Evolutionary conservation across 2,888 invertebrate species (phyloP), one percentile per base, ranked within the genome.

Genomic region (Cylloceria caligata): DNA sequence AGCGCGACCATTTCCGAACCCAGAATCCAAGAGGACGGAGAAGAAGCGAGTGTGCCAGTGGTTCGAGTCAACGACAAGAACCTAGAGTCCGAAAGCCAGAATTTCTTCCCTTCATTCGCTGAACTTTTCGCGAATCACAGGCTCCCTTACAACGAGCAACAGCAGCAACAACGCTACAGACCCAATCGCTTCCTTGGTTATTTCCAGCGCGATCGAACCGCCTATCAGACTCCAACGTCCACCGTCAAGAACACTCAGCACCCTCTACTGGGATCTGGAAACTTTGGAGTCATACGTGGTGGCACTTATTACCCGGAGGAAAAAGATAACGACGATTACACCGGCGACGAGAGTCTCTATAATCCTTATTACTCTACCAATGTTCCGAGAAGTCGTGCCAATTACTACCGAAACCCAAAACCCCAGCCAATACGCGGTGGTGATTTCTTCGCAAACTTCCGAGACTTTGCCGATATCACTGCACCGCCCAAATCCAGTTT

Each of bases 401-500:
- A 95, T 0, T 95, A 95, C 84, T 93, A 94, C 34, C 94, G 95
- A 0, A 97, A 97, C 88, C 96, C 96, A 0, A 95, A 96, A 88
- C 96, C 96, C 3, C 96, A 96, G 68, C 95, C 96, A 86, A 95
- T 96, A 30, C 95, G 91, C 0, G 91, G 91, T 2, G 93, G 96
- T 78, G 97, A 97, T 88, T 97, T 97, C 89, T 97, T 98, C 89
- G 97, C 97, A 3, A 97, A 97, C 90, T 98, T 98, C 93, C 95
- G 97, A 88, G 98, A 98, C 91, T 98, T 98, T 89, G 97, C 98
- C 0, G 98, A 98, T 88, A 97, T 98, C 73, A 97, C 97, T 83
- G 95, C 97, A 2, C 97, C 97, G 0, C 95, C 96, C 0, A 97
- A 96, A 89, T 94, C 96, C 1, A 97, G 97, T 5, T 97, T 96